phyloP scores from a whole-genome alignment of 1,140 invertebrate genomes.

The Drosophila simulans region DNA sequence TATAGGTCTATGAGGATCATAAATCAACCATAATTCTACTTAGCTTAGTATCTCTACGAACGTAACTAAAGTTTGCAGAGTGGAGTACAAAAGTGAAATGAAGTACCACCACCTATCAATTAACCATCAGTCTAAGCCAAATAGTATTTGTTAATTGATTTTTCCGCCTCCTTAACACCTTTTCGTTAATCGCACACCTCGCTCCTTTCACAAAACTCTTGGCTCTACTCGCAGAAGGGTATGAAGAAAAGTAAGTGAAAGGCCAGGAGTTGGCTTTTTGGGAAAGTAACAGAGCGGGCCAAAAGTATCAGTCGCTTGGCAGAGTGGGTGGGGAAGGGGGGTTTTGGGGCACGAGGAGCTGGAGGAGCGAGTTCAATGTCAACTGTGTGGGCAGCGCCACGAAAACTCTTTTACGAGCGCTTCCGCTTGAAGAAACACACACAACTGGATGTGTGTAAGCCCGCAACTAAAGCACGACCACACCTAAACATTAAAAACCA shows the following conservation, averaged over 20 bases:
- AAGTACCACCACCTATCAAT: background rate
- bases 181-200: conserved; percentile 1
- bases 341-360: background rate
- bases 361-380: conserved; percentile 65
- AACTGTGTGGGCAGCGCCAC: conserved; percentile 61
- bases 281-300: conserved; percentile 68
- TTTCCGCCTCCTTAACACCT: background rate
- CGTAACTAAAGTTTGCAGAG: too few relatives aligned
- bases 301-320: conserved; percentile 24
- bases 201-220: conserved; percentile 33
- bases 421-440: conserved; percentile 53
- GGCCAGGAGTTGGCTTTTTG: conserved; percentile 67
- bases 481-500: conserved; percentile 75
- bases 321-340: conserved; percentile 3
- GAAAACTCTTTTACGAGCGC: conserved; percentile 53
- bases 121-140: conserved; percentile 1
- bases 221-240: conserved; percentile 32
- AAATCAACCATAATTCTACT: too few relatives aligned
- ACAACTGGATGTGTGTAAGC: conserved; percentile 53
- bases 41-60: too few relatives aligned
- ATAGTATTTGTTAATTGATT: conserved; percentile 1
- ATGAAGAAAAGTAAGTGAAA: conserved; percentile 65
- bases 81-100: background rate
- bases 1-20: too few relatives aligned
- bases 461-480: conserved; percentile 68